Conservation (phyloP, 2,888 invertebrate genomes). For the Drosophila pseudotalamancana region DNA sequence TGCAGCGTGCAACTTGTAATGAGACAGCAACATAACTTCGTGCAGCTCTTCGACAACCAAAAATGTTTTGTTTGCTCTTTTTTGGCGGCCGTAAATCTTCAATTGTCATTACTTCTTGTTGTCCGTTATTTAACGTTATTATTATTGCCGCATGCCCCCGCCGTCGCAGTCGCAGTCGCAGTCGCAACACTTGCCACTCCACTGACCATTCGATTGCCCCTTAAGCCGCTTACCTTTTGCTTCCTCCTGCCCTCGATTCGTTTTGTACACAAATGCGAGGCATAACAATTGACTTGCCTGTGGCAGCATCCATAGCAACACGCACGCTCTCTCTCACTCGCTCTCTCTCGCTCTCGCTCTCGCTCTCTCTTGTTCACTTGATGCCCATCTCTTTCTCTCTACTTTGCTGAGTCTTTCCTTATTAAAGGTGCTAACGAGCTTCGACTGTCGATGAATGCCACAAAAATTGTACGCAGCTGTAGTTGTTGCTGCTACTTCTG, state of each 20-base stretch:
- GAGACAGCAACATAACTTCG: conserved; percentile 59
- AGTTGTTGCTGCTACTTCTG: conserved; percentile 1
- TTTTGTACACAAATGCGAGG: conserved; percentile 25
- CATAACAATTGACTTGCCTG: conserved; percentile 29
- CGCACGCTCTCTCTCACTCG: neutral
- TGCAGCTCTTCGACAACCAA: conserved; percentile 39
- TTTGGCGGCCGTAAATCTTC: conserved; percentile 43
- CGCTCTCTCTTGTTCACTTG: no score
- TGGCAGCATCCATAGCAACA: conserved; percentile 19
- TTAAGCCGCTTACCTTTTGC: conserved; percentile 43
- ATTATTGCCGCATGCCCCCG: conserved; percentile 45
- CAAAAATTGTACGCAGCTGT: no score
- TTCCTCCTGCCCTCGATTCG: conserved; percentile 23
- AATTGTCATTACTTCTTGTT: conserved; percentile 64
- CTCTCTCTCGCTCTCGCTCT: neutral
- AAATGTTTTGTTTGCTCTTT: conserved; percentile 23
- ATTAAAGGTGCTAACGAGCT: conserved; percentile 60
- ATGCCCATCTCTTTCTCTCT: no score
- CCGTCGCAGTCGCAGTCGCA: no score
- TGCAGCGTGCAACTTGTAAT: conserved; percentile 66
- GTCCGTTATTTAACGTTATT: conserved; percentile 64
- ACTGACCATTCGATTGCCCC: neutral
- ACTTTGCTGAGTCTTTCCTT: neutral
- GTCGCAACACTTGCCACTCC: neutral
- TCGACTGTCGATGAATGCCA: conserved; percentile 50